A percentile compares a stretch with the other conserved stretches of the same genome.
phyloP scores from a whole-genome alignment of 2,888 invertebrate genomes.

The Lordiphosa andalusiaca region DNA sequence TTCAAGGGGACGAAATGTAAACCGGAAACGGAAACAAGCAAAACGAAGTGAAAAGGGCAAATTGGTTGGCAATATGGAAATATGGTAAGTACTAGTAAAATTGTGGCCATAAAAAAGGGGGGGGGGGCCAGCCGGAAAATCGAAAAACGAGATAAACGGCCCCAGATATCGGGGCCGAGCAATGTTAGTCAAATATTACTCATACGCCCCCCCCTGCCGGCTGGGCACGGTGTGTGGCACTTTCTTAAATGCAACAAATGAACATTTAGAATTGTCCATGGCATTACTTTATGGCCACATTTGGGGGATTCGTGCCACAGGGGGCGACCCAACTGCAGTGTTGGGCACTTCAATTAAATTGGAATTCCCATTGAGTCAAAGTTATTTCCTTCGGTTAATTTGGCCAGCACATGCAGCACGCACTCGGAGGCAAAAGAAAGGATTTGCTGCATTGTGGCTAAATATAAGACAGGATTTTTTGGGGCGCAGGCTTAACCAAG shows the following conservation, averaged over 20 bases:
- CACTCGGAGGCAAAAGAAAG: too few species aligned
- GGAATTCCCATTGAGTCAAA: too few species aligned
- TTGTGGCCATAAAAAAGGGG: conserved; percentile 56
- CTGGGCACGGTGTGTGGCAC: conserved; percentile 5
- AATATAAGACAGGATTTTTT: too few species aligned
- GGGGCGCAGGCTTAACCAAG: too few species aligned
- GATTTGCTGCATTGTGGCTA: too few species aligned
- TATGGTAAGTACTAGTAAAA: conserved; percentile 63
- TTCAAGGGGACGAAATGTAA: conserved; percentile 53
- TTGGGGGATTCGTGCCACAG: too few species aligned
- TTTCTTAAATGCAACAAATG: conserved; percentile 37
- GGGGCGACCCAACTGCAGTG: conserved; percentile 8
- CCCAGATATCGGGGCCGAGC: conserved; percentile 12
- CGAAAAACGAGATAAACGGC: conserved; percentile 26
- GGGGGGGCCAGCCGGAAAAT: conserved; percentile 44
- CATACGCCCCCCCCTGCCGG: conserved; percentile 15
- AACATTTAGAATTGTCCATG: conserved; percentile 13
- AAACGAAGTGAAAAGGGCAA: conserved; percentile 64
- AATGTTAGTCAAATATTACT: conserved; percentile 8
- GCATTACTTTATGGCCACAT: conserved; percentile 19
- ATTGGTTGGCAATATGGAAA: conserved; percentile 61
- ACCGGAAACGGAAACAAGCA: conserved; percentile 58
- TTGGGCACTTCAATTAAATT: neutral
- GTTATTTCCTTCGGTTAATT: too few species aligned
- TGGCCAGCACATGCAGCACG: too few species aligned